Base-by-base conservation (phyloP, 2,888 invertebrate genomes). In the Dusona sp. region DNA sequence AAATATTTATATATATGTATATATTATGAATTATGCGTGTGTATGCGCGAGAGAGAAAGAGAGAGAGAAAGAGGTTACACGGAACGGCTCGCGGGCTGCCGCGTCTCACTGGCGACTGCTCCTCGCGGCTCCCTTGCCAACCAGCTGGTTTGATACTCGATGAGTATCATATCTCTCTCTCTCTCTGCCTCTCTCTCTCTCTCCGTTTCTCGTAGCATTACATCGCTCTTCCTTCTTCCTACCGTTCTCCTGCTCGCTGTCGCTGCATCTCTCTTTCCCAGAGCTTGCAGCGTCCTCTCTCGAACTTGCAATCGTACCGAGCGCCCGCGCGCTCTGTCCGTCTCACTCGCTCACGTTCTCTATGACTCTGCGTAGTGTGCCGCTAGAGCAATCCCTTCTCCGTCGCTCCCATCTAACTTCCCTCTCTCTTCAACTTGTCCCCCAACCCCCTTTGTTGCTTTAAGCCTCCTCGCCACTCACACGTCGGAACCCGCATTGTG, bases 51-150 rank as follows among this genome's bases (percentile, higher is more conserved):
- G 86, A 83, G 87, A 85, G 81, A 73, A 84, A 85, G 87, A 88
- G 83, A 85, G 70, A 75, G 84, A 86, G 83, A 86, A 73, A 79
- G 84, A 87, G 72, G 74, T 79, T 48, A 88, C 87, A 85, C 85
- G 85, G 81, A 87, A 89, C 90, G 89, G 88, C 92, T 92, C 92
- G 92, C 93, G 92, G 91, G 91, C 90, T 92, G 90, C 92, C 93
- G 93, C 93, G 93, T 93, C 93, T 93, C 93, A 94, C 93, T 93
- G 92, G 90, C 92, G 91, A 93, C 92, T 92, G 92, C 90, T 91
- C 90, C 90, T 91, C 90, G 90, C 91, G 90, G 89, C 90, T 92
- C 90, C 92, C 91, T 92, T 91, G 92, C 91, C 91, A 92, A 92
- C 91, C 92, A 92, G 92, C 92, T 92, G 92, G 92, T 91, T 88